Base-by-base conservation (phyloP, 2,888 invertebrate species). In the Ochropleura plecta region DNA sequence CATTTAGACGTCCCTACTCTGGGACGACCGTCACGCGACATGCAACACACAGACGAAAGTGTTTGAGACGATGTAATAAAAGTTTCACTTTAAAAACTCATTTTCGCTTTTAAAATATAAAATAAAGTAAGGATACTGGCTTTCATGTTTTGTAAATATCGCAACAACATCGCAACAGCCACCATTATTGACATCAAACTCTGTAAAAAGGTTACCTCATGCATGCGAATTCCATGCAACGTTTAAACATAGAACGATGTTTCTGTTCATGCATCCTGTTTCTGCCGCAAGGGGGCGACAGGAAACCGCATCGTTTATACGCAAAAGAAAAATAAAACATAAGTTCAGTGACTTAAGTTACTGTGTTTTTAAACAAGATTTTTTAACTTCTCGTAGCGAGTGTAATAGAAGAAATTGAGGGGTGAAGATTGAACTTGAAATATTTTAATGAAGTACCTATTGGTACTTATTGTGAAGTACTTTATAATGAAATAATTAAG, bases 211-310 rank as follows among this genome's bases (percentile, higher is more conserved):
- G 48, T 82, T 60, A 46, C 70, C 75, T 46, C 40, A 79, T 10
- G 30, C 69, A 49, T 73, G 69, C 66, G 44, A 76, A 83, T 63
- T 67, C 62, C 63, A 60, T 59, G 49, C 10, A 0, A 70, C 30
- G 44, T 76, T 60, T 72, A 82, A 57, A 83, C 79, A 74, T 74
- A 78, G 83, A 71, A 59, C 62, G 40, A 14, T 83, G 83, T 83
- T 79, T 55, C 70, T 79, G 70, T 80, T 83, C 12, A 67, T 9
- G 66, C 78, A 81, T 86, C 86, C 86, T 78, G 85, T 70, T 72
- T 46, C 59, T 73, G 57, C 51, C 55, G 20, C 67, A 77, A 55
- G 65, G 60, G 70, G 63, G 65, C 65, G 62, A 70, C 79, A 79
- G 83, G 83, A 86, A 84, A 83, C 81, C 70, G 68, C 46, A 59